Percentiles rank a stretch among this genome's conserved stretches.
phyloP scores from a whole-genome alignment of 2,888 invertebrate species.

The Caenorhabditis sp. region DNA sequence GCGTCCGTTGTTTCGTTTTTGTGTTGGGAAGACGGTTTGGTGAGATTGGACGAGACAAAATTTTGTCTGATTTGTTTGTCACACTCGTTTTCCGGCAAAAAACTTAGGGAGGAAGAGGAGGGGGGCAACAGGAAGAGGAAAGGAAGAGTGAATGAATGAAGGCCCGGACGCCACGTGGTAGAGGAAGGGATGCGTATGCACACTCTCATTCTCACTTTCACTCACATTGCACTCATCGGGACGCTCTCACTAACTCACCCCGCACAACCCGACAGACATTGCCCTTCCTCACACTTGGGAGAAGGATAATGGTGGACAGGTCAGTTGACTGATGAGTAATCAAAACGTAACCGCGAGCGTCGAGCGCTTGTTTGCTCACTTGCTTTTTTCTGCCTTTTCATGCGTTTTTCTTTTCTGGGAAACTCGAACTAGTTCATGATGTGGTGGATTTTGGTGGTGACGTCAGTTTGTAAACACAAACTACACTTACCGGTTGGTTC shows the following conservation, averaged over 20 bases:
- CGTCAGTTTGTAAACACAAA: background rate
- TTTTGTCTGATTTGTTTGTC: no score
- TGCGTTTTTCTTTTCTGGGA: background rate
- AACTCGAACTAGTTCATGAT: background rate
- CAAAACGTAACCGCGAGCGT: background rate
- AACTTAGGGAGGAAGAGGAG: background rate
- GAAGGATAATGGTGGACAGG: conserved; percentile 1
- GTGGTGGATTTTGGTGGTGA: background rate
- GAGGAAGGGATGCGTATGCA: no score
- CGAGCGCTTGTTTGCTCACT: conserved; percentile 1
- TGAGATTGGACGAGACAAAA: no score
- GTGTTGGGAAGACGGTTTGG: background rate
- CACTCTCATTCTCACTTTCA: no score
- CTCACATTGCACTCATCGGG: no score
- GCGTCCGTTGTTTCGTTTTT: background rate
- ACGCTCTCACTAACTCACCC: no score
- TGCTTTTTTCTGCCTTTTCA: background rate
- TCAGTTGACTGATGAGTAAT: conserved; percentile 52
- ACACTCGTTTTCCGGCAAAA: no score
- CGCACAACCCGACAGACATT: no score
- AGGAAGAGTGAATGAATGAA: background rate
- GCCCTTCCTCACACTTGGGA: background rate
- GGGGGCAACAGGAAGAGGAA: background rate
- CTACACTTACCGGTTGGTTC: background rate
- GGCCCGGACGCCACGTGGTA: no score